A percentile compares a stretch with the other conserved stretches of the same genome.
Evolutionary conservation across 2,113 vertebrate species (phyloP).

Genomic region (Cranoglanis bouderius): DNA sequence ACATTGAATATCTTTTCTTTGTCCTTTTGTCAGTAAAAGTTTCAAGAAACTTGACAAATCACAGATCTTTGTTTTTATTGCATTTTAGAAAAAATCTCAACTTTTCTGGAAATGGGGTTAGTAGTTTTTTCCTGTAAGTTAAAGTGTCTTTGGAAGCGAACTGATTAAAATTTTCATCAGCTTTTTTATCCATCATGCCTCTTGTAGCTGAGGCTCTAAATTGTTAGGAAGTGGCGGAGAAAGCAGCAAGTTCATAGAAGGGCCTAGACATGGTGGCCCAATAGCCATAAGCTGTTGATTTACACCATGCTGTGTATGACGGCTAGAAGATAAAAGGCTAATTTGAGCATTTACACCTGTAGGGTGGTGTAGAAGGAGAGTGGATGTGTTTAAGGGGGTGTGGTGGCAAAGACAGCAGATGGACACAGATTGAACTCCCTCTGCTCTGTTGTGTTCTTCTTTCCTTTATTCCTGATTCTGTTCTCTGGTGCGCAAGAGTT

Average conservation of each 20-base stretch:
- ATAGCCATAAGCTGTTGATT: constrained; percentile 37
- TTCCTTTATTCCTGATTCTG: constrained; percentile 62
- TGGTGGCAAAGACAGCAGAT: constrained; percentile 63
- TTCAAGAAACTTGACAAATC: no score
- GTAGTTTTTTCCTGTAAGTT: background rate
- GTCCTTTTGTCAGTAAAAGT: no score
- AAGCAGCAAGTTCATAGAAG: constrained; percentile 15
- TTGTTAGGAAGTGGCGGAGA: background rate
- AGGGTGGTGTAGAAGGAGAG: constrained; percentile 35
- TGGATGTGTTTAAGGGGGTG: constrained; percentile 35
- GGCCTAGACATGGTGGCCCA: background rate
- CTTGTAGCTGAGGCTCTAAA: constrained; percentile 5
- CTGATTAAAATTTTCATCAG: constrained; percentile 13
- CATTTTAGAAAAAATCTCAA: no score
- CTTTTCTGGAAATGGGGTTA: no score
- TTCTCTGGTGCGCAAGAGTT: constrained; percentile 46
- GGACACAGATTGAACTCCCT: constrained; percentile 68
- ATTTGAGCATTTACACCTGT: constrained; percentile 48
- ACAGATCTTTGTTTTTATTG: no score
- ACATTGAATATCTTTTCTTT: no score
- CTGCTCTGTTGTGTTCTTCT: constrained; percentile 43
- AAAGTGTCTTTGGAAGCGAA: constrained; percentile 13
- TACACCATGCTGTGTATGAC: constrained; percentile 57
- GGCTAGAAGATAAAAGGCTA: constrained; percentile 19
- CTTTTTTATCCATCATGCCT: constrained; percentile 14